A percentile compares a stretch with the other conserved stretches of the same genome.
phyloP scores from a whole-genome alignment of 2,888 invertebrate species.

The Urechis unicinctus region DNA sequence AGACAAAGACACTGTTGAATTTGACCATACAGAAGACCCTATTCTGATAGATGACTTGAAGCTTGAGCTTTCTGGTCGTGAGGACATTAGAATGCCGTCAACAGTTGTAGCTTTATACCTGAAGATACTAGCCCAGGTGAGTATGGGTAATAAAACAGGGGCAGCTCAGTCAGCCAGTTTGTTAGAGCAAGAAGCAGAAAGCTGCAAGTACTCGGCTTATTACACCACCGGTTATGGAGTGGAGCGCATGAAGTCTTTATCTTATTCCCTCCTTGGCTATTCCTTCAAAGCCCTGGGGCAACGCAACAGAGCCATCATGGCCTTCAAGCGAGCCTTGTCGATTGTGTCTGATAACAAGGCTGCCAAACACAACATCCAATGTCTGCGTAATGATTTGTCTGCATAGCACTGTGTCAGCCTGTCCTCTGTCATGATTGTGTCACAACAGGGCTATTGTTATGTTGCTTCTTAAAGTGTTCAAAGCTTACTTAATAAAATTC shows the following conservation, averaged over 20 bases:
- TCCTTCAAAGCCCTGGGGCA: slow-evolving; percentile 8
- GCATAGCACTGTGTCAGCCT: too few species aligned
- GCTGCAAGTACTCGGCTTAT: slow-evolving; percentile 11
- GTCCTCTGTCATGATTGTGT: too few species aligned
- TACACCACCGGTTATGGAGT: slow-evolving; percentile 14
- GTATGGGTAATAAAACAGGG: slow-evolving; percentile 8
- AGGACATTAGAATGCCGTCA: slow-evolving; percentile 16
- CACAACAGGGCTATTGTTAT: too few species aligned
- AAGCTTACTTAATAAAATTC: too few species aligned
- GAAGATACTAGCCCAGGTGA: slow-evolving; percentile 10
- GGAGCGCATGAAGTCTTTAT: slow-evolving; percentile 16
- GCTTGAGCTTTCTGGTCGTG: slow-evolving; percentile 12
- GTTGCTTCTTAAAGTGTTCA: too few species aligned
- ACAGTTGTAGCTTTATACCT: slow-evolving; percentile 15
- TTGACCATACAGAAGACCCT: slow-evolving; percentile 20
- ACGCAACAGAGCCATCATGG: slow-evolving; percentile 4
- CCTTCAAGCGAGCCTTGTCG: slow-evolving; percentile 11
- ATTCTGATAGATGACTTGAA: slow-evolving; percentile 15
- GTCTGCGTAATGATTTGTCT: too few species aligned
- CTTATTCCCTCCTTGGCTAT: slow-evolving; percentile 12
- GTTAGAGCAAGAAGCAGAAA: slow-evolving; percentile 9
- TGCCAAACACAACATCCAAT: slow-evolving; percentile 3
- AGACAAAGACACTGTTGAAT: slow-evolving; percentile 20
- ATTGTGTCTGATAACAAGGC: slow-evolving; percentile 12
- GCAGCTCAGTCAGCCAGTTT: slow-evolving; percentile 10